Base-by-base conservation (phyloP, 2,113 vertebrate genomes). In the Carassius carassius region DNA sequence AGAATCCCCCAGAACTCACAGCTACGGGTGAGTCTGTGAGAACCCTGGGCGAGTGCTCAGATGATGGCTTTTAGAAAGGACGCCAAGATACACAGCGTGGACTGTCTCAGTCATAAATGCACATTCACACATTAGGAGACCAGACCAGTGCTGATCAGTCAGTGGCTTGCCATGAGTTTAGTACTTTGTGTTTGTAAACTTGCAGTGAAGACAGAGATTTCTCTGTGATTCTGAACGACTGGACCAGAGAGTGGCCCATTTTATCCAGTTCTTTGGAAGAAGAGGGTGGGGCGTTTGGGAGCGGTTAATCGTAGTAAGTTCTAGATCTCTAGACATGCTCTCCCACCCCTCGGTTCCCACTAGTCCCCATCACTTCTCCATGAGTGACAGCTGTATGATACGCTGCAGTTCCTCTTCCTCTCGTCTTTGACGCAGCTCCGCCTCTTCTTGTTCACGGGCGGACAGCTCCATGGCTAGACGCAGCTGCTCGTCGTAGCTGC, bases 381-480 rank as follows among this genome's bases (percentile, higher is more conserved):
- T 98, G 88, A 98, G 95, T 0, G 98, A 99, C 90, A 99, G 97
- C 94, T 94, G 95, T 89, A 99, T 95, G 91, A 99, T 98, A n/a
- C 96, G 94, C 92, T 97, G 95, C 69, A 99, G 94, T 88, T 99
- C 96, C 91, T 97, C 97, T 74, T 99, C 97, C 88, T 99, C 97
- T 89, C 90, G 96, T 63, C 93, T 94, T 17, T 91, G 95, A 23
- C 95, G 93, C 41, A 93, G 93, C 91, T 97, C 95, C 12, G 95
- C 95, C 88, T 97, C 97, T 87, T 96, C 96, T 90, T 96, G 97
- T 92, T 99, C 97, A 44, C 94, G 94, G 0, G 97, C 96, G 0
- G 98, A 99, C 85, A 99, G 94, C 88, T 96, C 97, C 97, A 99
- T 98, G 90, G 97, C 97, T 90, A 99, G 89, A n/a, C 96, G 96